These are phyloP conservation scores for Kuschelorhynchus macadamiae DNA, from an alignment of 2,888 invertebrate species.

Conservation along the genomic window DNA sequence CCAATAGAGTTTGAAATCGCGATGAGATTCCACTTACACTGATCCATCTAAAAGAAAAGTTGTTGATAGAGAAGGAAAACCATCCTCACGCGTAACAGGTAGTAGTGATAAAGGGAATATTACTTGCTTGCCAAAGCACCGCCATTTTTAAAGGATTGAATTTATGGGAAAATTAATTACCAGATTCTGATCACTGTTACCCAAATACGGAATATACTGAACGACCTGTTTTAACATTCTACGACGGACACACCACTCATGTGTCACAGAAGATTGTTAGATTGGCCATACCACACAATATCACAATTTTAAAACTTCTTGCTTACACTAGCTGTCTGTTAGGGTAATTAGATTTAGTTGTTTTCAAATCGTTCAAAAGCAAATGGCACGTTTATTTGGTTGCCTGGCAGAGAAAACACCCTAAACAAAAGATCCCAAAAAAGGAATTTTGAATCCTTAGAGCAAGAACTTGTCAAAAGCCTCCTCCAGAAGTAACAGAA, in stretches of 20 bases:
- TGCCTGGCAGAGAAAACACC: slow-evolving; percentile 1
- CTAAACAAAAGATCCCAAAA: slow-evolving; percentile 4
- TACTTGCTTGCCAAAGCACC: neutral
- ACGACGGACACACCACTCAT: slow-evolving; percentile 14
- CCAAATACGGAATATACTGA: slow-evolving; percentile 54
- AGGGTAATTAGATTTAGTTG: neutral
- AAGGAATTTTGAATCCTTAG: neutral
- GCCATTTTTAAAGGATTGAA: neutral
- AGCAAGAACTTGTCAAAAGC: neutral
- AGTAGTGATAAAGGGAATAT: neutral
- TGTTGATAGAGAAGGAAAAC: neutral
- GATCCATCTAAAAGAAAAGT: neutral
- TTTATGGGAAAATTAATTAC: no score
- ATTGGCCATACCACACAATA: neutral
- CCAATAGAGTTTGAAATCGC: neutral
- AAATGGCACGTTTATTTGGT: neutral
- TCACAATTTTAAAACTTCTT: slow-evolving; percentile 16
- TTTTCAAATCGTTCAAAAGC: slow-evolving; percentile 5
- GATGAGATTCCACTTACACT: neutral
- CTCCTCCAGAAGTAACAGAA: neutral
- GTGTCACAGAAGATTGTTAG: neutral
- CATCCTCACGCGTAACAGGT: neutral
- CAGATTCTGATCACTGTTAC: slow-evolving; percentile 37
- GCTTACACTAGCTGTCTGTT: slow-evolving; percentile 2
- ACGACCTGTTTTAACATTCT: slow-evolving; percentile 44